Conservation (phyloP, 1,140 invertebrate species). For the Drosophila setifemur region DNA sequence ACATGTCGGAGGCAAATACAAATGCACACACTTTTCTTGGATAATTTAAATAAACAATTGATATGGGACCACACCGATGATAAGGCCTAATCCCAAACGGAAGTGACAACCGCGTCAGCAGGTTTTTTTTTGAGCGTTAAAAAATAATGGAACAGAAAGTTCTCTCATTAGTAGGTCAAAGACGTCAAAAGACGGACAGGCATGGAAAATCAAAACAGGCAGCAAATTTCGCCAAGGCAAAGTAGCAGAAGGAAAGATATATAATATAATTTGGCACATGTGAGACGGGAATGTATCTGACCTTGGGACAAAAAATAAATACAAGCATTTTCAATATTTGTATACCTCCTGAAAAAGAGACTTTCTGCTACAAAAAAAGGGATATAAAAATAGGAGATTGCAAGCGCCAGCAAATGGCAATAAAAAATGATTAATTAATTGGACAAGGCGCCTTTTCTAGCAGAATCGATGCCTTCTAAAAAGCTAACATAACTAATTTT, state of each 20-base stretch:
- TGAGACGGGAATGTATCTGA: conserved; percentile 46
- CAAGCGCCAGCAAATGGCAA: conserved; percentile 1
- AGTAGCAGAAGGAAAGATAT: conserved; percentile 19
- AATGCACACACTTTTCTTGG: conserved; percentile 13
- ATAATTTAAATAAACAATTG: conserved; percentile 67
- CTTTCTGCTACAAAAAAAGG: conserved; percentile 2
- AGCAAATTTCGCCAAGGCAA: conserved; percentile 13
- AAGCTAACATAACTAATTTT: too few species aligned
- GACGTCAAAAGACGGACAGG: conserved; percentile 43
- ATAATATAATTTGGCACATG: conserved; percentile 51
- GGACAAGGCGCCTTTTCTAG: too few species aligned
- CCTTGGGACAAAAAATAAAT: conserved; percentile 52
- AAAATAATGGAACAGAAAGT: conserved; percentile 13
- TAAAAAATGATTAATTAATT: conserved; percentile 17
- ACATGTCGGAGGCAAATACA: conserved; percentile 39
- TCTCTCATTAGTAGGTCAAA: conserved; percentile 58
- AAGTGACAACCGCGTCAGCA: conserved; percentile 33
- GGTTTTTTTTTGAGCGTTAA: background rate
- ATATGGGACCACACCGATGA: conserved; percentile 12
- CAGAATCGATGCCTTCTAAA: background rate
- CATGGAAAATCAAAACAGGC: conserved; percentile 29
- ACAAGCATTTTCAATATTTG: conserved; percentile 48
- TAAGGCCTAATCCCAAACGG: conserved; percentile 51
- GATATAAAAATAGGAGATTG: too few species aligned
- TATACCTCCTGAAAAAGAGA: conserved; percentile 1